Conservation (phyloP, 2,888 invertebrate species). For the Gymnocheta viridis region DNA sequence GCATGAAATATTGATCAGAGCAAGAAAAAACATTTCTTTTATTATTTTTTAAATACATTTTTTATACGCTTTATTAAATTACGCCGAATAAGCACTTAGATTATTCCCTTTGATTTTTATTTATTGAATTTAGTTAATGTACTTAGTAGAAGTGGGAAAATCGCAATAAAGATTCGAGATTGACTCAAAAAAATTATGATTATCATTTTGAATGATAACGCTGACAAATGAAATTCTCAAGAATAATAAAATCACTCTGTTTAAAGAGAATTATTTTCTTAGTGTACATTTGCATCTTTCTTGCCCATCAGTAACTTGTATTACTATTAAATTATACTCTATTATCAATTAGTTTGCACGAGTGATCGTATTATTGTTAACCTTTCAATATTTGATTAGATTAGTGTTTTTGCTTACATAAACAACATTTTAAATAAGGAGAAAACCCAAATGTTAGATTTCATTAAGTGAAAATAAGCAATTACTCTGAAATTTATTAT, state of each 20-base stretch:
- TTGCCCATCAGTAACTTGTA: background rate
- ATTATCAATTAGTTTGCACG: slow-evolving; percentile 48
- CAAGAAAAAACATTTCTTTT: too few species aligned
- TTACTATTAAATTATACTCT: slow-evolving; percentile 3
- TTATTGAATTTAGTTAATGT: background rate
- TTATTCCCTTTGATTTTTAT: slow-evolving; percentile 3
- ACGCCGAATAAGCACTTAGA: slow-evolving; percentile 16
- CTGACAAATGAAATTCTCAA: slow-evolving; percentile 5
- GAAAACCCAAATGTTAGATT: background rate
- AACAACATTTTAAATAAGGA: background rate
- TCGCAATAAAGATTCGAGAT: background rate
- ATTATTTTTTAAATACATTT: background rate
- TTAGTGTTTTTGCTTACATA: slow-evolving; percentile 15
- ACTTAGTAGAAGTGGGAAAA: background rate
- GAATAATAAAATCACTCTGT: background rate
- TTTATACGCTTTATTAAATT: background rate
- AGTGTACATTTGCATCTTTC: background rate
- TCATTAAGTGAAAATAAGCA: background rate
- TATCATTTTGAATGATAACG: slow-evolving; percentile 16
- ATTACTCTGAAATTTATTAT: background rate
- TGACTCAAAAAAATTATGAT: background rate
- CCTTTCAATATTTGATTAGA: slow-evolving; percentile 36
- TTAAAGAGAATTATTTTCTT: background rate
- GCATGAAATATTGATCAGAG: too few species aligned
- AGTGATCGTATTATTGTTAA: slow-evolving; percentile 37